Base-by-base conservation (phyloP, 2,888 invertebrate species). In the Lypha dubia region DNA sequence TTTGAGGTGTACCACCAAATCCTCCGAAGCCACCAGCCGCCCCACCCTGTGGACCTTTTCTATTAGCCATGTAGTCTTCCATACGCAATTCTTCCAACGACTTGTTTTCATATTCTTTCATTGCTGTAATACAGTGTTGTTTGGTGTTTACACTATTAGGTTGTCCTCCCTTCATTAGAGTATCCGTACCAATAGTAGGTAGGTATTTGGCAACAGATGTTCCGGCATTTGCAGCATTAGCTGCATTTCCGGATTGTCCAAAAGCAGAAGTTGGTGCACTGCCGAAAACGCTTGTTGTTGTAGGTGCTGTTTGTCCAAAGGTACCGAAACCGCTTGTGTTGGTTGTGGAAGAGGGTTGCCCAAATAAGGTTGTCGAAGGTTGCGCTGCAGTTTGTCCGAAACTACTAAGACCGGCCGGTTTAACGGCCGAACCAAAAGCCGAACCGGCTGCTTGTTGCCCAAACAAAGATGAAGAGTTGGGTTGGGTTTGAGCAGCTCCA, bases 91-190 rank as follows among this genome's bases (percentile, higher is more conserved):
- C 99, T 92, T 99, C 99, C 28, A 99, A 92, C 0, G 98, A 98
- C 92, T 99, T 99, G 65, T 91, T 92, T 90, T 99, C 99, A 91
- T 99, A 99, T 90, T 99, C 98, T 93, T 98, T 98, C 99, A 99
- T 99, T 80, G 98, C 98, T 0, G 98, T 98, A 83, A 99, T 99
- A 91, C 99, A 99, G 90, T 98, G 97, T 91, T 98, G 98, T 88
- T 97, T 96, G 0, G 98, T 99, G 88, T 95, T 97, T 86, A 99
- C 98, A 86, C 94, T 97, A 89, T 95, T 96, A 3, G 96, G 95
- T 3, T 95, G 94, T 0, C 98, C 98, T 86, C 96, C 95, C 92
- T 98, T 98, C 89, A 97, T 94, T 93, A 98, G 95, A 0, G 98
- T 96, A 90, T 99, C 99, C 0, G 96, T 96, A 1, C 98, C 98